Evolutionary conservation across 1,140 invertebrate genomes (phyloP).

Genomic region (Aphidius ervi): DNA sequence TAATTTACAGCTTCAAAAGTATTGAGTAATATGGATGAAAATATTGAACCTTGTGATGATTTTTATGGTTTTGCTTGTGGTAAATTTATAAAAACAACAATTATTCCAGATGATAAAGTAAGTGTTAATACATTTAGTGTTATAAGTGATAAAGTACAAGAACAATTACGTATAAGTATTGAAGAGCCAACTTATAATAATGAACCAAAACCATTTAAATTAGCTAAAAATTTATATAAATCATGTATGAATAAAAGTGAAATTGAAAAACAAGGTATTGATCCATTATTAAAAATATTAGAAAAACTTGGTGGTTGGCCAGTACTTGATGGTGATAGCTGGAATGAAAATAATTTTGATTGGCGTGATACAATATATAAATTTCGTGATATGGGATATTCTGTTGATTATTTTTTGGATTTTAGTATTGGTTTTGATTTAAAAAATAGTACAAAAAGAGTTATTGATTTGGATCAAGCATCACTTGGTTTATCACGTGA

Average conservation of each 20-base stretch:
- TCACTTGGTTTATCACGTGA: constrained; percentile 82
- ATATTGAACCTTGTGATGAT: constrained; percentile 71
- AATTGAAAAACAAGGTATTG: constrained; percentile 70
- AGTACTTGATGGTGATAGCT: constrained; percentile 70
- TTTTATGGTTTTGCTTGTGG: constrained; percentile 73
- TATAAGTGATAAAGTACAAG: constrained; percentile 74
- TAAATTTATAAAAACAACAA: constrained; percentile 39
- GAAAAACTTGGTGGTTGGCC: constrained; percentile 87
- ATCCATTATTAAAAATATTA: constrained; percentile 67
- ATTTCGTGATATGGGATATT: constrained; percentile 75
- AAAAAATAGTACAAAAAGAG: constrained; percentile 81
- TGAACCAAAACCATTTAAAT: constrained; percentile 69
- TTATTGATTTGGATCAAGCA: constrained; percentile 90
- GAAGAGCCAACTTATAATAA: constrained; percentile 62
- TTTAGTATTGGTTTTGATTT: constrained; percentile 86
- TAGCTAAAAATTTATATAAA: constrained; percentile 75
- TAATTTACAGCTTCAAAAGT: constrained; percentile 50
- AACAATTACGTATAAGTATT: constrained; percentile 72
- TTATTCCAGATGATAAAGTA: constrained; percentile 64
- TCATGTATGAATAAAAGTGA: constrained; percentile 85
- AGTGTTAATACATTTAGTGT: constrained; percentile 76
- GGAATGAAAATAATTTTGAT: constrained; percentile 69
- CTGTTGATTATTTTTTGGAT: constrained; percentile 88
- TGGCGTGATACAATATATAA: constrained; percentile 81
- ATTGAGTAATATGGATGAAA: constrained; percentile 54